phyloP scores from a whole-genome alignment of 2,888 invertebrate species.

The Amphimallon solstitiale region DNA sequence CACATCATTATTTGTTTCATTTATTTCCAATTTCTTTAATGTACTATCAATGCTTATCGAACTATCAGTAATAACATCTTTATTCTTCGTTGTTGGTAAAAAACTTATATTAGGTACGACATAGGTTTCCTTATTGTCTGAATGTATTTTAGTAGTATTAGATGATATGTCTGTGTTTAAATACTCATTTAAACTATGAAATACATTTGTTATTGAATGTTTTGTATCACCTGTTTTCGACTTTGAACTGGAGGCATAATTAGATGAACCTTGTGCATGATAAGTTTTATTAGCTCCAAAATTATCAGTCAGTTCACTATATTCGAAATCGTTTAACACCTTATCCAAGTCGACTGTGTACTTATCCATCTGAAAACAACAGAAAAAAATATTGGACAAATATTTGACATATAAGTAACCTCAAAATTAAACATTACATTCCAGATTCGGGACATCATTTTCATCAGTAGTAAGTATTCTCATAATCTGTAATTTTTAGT shows the following conservation, averaged over 20 bases:
- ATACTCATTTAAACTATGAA: slow-evolving; percentile 72
- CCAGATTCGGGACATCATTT: not conserved
- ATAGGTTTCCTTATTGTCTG: slow-evolving; percentile 26
- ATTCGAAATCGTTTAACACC: slow-evolving; percentile 85
- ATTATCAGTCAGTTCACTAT: slow-evolving; percentile 69
- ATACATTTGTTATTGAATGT: slow-evolving; percentile 70
- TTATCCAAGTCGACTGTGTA: slow-evolving; percentile 80
- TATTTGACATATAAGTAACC: slow-evolving; percentile 39
- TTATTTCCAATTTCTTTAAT: slow-evolving; percentile 23
- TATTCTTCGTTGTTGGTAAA: slow-evolving; percentile 22
- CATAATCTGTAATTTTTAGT: not conserved
- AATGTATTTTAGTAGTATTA: slow-evolving; percentile 7
- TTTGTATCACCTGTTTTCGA: slow-evolving; percentile 50
- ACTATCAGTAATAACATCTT: slow-evolving; percentile 29
- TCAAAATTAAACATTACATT: slow-evolving; percentile 33
- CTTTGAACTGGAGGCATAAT: slow-evolving; percentile 38
- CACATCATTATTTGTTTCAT: not conserved
- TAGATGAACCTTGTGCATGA: slow-evolving; percentile 19
- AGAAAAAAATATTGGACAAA: slow-evolving; percentile 9
- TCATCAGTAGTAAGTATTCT: slow-evolving; percentile 8
- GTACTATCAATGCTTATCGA: slow-evolving; percentile 35
- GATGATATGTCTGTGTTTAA: slow-evolving; percentile 62
- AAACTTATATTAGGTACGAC: slow-evolving; percentile 16
- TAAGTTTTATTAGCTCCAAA: slow-evolving; percentile 10
- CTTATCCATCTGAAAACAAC: slow-evolving; percentile 61